These are phyloP conservation scores for Zootoca vivipara DNA, from an alignment of 2,113 vertebrate genomes.

Conservation along the genomic window DNA sequence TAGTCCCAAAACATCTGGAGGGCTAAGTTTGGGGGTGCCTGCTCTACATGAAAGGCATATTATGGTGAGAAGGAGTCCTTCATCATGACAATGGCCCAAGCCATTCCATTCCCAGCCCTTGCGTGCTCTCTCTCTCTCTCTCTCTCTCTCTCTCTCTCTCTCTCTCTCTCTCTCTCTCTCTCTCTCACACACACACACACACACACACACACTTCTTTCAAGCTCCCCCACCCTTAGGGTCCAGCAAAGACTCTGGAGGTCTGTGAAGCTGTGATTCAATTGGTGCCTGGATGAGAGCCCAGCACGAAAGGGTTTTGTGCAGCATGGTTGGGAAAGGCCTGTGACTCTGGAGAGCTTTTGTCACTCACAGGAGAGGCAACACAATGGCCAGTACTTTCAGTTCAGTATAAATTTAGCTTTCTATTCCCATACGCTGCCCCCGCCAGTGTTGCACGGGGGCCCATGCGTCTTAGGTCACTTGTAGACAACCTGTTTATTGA, in stretches of 20 bases:
- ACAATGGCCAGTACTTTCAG: background rate
- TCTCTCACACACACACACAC: too few species aligned
- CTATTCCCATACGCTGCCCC: background rate
- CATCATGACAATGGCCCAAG: too few species aligned
- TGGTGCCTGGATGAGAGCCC: background rate
- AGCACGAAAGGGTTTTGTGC: background rate
- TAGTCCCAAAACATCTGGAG: too few species aligned
- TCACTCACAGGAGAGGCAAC: background rate
- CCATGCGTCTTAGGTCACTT: background rate
- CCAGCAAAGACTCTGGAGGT: background rate
- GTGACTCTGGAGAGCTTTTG: background rate
- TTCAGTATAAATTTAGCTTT: background rate
- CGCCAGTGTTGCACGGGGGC: background rate
- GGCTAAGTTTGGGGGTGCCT: too few species aligned
- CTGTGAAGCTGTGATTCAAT: background rate
- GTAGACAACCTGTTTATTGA: too few species aligned
- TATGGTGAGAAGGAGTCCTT: too few species aligned
- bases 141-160: too few species aligned
- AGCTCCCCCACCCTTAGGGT: background rate
- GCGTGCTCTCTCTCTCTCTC: fast-evolving
- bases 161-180: too few species aligned
- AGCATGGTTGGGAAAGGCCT: background rate
- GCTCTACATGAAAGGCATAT: background rate
- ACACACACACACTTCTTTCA: background rate
- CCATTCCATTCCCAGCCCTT: too few species aligned